Percentiles rank a stretch among this genome's conserved stretches.
Conservation (phyloP, 2,797 vertebrate genomes). For the Sibirionetta formosa region DNA sequence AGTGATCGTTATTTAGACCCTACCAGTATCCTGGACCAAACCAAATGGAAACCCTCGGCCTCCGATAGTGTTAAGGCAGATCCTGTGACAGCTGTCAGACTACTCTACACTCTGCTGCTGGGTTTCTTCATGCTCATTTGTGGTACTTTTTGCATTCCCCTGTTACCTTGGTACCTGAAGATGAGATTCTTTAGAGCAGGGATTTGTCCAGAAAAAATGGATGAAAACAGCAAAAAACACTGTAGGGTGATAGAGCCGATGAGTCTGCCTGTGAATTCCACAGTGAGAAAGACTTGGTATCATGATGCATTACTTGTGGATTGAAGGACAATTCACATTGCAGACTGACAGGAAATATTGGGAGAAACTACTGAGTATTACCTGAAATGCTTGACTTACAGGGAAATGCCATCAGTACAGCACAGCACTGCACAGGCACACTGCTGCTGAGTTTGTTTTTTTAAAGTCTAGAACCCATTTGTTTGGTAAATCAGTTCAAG, state of each 20-base stretch:
- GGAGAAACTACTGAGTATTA: neutral
- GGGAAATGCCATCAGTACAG: neutral
- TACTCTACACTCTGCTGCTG: neutral
- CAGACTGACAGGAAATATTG: neutral
- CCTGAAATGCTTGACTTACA: neutral
- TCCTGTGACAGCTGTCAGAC: neutral
- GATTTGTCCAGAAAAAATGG: neutral
- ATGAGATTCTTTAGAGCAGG: neutral
- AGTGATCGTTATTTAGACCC: accelerated
- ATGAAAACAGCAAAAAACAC: neutral
- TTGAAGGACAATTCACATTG: neutral
- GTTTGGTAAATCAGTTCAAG: neutral
- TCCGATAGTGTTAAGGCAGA: neutral
- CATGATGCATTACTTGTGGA: accelerated
- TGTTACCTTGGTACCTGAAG: neutral
- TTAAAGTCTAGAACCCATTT: neutral
- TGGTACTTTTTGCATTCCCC: neutral
- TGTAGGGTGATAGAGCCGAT: neutral
- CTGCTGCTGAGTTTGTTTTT: accelerated
- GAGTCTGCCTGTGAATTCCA: neutral
- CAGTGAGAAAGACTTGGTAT: accelerated
- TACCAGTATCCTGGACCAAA: neutral
- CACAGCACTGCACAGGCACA: no score
- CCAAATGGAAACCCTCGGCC: neutral
- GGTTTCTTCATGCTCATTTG: neutral